Evolutionary conservation across 2,888 invertebrate species (phyloP), one percentile per base, ranked within the genome.

Genomic region (Dasysyrphus albostriatus): DNA sequence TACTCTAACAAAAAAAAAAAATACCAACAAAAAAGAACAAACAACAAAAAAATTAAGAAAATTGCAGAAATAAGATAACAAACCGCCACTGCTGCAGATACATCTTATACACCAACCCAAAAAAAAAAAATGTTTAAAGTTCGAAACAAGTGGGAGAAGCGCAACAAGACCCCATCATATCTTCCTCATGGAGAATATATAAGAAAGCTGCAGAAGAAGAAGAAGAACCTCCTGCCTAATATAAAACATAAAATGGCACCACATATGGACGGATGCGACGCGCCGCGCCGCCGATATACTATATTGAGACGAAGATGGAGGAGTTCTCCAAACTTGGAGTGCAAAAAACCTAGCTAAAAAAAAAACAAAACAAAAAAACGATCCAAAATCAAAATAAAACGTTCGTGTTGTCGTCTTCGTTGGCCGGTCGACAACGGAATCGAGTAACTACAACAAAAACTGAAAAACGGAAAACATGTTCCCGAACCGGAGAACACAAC

Each of bases 211-310:
- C 51, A 39, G 44, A 73, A 44, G 32, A 58, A 44, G 32, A 58
- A 44, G 54, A 59, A 75, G 83, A 85, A 69, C 72, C 84, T 81
- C 54, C 76, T 85, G 82, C 85, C 85, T 83, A 78, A 83, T 87
- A 87, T 87, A 79, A 87, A 83, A 75, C 82, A 87, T 87, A 78
- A 87, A 83, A 85, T 85, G 85, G 85, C 87, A 87, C 75, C 83
- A 87, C 82, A 83, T 75, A 87, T 83, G 87, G 74, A 83, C 65
- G 74, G 67, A 67, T 67, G 49, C 67, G 67, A 67, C 49, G 67
- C 49, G 67, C 67, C 49, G 67, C 49, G 58, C 54, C 69, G 84
- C 75, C 70, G 58, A 42, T 42, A 72, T 76, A 76, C 81, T 65
- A 76, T 77, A 77, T 82, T 77, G 77, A 77, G 85, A 85, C 82